Base-by-base conservation (phyloP, 2,888 invertebrate genomes). In the Mystacides longicornis region DNA sequence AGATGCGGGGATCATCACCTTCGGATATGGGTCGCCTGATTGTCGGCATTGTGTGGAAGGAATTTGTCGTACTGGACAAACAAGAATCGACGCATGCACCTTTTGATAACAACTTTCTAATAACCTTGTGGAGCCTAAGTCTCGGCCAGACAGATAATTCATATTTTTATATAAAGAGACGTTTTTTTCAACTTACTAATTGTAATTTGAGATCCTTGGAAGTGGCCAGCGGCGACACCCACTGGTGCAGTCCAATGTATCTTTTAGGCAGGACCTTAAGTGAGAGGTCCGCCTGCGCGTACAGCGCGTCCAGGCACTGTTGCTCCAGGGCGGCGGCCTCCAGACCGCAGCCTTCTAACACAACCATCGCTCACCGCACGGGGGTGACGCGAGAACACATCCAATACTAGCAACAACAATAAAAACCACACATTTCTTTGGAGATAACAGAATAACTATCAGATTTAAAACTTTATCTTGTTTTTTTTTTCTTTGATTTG, bases 231-330 rank as follows among this genome's bases (percentile, higher is more conserved):
- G 92, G 92, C 68, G 90, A 87, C 69, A 92, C 79, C 89, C 90
- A 91, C 74, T 90, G 89, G 74, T 93, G 93, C 71, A 92, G 81
- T 78, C 89, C 90, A 72, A 92, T 89, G 75, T 88, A 92, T 68
- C 92, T 81, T 79, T 92, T 92, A 68, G 90, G 89, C 75, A 92
- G 81, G 81, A 92, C 86, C 83, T 93, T 93, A 72, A 91, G 80
- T 65, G 89, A 88, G 67, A 88, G 85, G 66, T 87, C 85, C 65
- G 87, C 83, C 72, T 89, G 89, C 67, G 88, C 85, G 74, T 89
- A 89, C 60, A 85, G 82, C 61, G 85, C 81, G 72, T 90, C 89
- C 70, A 90, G 75, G 64, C 84, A 81, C 63, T 84, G 81, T 63
- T 81, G 81, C 64, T 83, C 75, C 60, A 82, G 80, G 64, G 84